Conservation (phyloP, 2,797 vertebrate genomes). For the Tenualosa thibaudeaui region DNA sequence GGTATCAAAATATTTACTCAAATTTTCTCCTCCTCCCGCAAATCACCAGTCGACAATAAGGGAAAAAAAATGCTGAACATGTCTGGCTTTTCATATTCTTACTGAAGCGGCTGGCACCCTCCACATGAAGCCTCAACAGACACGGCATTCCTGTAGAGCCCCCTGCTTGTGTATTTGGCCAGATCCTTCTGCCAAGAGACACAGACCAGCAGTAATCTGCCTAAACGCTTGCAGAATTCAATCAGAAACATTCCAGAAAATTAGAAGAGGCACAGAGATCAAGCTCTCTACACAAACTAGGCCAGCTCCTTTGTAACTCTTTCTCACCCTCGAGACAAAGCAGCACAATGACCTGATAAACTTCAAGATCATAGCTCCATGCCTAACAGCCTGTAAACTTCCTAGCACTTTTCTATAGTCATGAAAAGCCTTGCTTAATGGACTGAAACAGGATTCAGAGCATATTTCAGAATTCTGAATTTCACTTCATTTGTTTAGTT, state of each 20-base stretch:
- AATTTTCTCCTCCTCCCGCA: neutral
- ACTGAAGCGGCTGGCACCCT: neutral
- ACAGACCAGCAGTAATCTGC: conserved; percentile 28
- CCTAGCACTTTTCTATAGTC: no score
- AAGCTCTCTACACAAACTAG: neutral
- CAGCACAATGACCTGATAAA: neutral
- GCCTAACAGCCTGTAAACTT: no score
- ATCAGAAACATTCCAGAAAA: conserved; percentile 39
- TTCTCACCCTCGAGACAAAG: no score
- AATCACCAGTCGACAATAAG: neutral
- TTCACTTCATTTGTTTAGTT: no score
- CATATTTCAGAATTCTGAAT: no score
- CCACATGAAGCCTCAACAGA: neutral
- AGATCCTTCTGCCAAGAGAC: conserved; percentile 23
- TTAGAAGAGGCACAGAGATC: conserved; percentile 38
- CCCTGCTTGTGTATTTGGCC: neutral
- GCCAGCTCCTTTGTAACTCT: neutral
- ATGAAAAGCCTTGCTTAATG: no score
- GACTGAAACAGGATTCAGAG: no score
- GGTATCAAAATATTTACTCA: conserved; percentile 23
- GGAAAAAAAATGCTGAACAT: neutral
- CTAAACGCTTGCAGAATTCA: conserved; percentile 13
- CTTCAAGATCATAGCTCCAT: neutral
- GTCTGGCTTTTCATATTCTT: neutral
- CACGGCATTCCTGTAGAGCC: neutral